Base-by-base conservation (phyloP, 2,888 invertebrate genomes). In the Lacanobia oleracea region DNA sequence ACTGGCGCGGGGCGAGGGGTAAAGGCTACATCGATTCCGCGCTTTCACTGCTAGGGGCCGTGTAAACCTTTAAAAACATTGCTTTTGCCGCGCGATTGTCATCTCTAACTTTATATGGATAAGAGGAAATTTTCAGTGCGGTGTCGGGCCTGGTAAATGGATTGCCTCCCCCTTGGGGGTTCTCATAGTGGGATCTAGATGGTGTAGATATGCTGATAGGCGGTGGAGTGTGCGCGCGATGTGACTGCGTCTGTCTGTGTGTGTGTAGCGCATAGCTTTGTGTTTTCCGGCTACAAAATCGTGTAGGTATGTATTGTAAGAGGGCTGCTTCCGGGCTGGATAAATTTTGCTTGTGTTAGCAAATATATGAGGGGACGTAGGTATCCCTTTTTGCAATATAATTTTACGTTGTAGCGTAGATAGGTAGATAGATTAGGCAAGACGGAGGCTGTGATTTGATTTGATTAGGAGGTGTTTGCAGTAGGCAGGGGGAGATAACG, bases 1-100 rank as follows among this genome's bases (percentile, higher is more conserved):
- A 96, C 95, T 95, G 95, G 93, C 88, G 95, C 93, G 95, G 95
- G 93, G 93, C 87, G 95, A 92, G 95, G 93, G 94, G 94, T 95
- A 95, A 95, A 96, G 95, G 95, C 95, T 95, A 95, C 96, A 96
- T 96, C 96, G 96, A 96, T 96, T 95, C 95, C 95, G 95, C 95
- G 95, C 96, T 96, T 96, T 96, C 95, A 95, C 95, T 95, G 95
- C 95, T 94, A 94, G 95, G 96, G 95, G 95, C 96, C 95, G 94
- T 95, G 95, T 95, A 96, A 96, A 95, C 95, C 95, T 96, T 95
- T 95, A 95, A 96, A 95, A 95, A 95, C 94, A 94, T 92, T 91
- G 91, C 91, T 91, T 91, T 91, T 92, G 95, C 94, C 91, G 90
- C 89, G 90, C 95, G 95, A 95, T 95, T 94, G 93, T 95, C 92